A percentile compares a stretch with the other conserved stretches of the same genome.
Conservation (phyloP, 1,140 invertebrate species). For the Caenorhabditis elegans region DNA sequence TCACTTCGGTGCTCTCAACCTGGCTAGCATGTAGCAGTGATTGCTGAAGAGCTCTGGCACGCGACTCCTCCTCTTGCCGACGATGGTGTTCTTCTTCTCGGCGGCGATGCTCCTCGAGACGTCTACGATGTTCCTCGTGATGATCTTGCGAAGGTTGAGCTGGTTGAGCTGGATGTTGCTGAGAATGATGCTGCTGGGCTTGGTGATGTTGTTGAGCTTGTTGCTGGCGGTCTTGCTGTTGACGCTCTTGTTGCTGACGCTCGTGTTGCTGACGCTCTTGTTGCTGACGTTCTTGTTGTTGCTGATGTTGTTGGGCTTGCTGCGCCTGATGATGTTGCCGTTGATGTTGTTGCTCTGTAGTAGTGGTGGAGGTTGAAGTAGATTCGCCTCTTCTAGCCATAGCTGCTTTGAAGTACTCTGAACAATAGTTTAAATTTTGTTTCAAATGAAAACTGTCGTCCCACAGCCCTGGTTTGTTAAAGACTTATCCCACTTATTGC, state of each 20-base stretch:
- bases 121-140: not conserved
- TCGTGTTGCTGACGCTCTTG: not conserved
- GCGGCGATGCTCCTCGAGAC: constrained; percentile 18
- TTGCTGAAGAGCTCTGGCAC: constrained; percentile 1
- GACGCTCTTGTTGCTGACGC: too few species aligned
- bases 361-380: not conserved
- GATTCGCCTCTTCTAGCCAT: constrained; percentile 33
- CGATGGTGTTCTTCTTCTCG: constrained; percentile 38
- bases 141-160: not conserved
- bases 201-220: not conserved
- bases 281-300: not conserved
- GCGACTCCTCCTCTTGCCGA: constrained; percentile 39
- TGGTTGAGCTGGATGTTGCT: not conserved
- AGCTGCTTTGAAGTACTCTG: constrained; percentile 52
- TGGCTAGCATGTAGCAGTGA: not conserved
- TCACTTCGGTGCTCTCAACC: constrained; percentile 35
- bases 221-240: too few species aligned
- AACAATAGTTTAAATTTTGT: constrained; percentile 4
- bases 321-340: not conserved
- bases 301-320: not conserved
- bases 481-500: too few species aligned
- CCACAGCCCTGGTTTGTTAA: too few species aligned
- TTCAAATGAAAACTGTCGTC: too few species aligned
- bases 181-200: not conserved
- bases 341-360: not conserved